Evolutionary conservation across 2,888 invertebrate species (phyloP).

Genomic region (Phytoseiulus persimilis): DNA sequence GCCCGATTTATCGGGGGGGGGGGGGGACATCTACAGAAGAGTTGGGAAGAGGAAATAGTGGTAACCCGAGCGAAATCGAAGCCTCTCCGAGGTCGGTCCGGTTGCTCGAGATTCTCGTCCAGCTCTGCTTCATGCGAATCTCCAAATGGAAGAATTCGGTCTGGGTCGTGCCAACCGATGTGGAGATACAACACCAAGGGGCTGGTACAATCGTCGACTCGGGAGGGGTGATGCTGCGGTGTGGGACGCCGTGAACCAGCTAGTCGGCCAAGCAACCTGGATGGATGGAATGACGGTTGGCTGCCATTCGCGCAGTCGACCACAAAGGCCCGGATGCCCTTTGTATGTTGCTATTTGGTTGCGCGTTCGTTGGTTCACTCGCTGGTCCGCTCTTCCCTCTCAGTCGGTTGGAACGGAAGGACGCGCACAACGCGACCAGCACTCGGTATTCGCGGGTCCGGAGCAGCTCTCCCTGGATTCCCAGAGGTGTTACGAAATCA

Average conservation of each 20-base stretch:
- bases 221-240: not conserved
- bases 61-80: no score
- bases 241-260: not conserved
- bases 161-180: no score
- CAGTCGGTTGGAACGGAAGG: not conserved
- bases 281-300: not conserved
- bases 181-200: not conserved
- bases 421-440: not conserved
- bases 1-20: no score
- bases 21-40: no score
- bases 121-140: no score
- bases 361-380: not conserved
- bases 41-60: no score
- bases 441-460: not conserved
- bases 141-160: no score
- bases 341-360: not conserved
- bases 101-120: no score
- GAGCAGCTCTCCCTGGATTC: not conserved
- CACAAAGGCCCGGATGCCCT: slow-evolving; percentile 5
- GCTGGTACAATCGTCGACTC: not conserved
- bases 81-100: no score
- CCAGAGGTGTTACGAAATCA: not conserved
- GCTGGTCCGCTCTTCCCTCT: not conserved
- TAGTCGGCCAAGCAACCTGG: not conserved
- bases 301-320: not conserved